These are phyloP conservation scores for Acleris sparsana DNA, from an alignment of 2,888 invertebrate species.

Conservation along the genomic window DNA sequence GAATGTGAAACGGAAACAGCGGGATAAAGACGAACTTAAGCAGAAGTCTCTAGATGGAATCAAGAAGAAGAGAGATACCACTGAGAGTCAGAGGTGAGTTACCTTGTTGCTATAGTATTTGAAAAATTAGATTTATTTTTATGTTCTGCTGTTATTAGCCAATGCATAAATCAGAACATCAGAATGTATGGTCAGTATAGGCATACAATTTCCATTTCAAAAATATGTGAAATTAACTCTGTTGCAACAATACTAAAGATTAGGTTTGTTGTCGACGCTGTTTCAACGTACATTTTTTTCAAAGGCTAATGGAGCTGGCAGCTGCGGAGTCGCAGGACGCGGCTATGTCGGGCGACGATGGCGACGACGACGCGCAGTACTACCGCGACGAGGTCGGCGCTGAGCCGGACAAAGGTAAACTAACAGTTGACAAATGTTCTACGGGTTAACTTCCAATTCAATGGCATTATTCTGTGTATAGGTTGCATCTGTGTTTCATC, in stretches of 20 bases:
- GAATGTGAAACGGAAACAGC: slow-evolving; percentile 87
- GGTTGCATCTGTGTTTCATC: too few relatives aligned
- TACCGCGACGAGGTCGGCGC: slow-evolving; percentile 94
- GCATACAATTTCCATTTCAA: too few relatives aligned
- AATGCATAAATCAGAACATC: too few relatives aligned
- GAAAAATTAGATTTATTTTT: too few relatives aligned
- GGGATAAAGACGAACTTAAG: slow-evolving; percentile 85
- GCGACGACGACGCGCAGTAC: slow-evolving; percentile 93
- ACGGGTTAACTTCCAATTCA: neutral
- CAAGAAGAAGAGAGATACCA: slow-evolving; percentile 80
- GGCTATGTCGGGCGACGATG: slow-evolving; percentile 79
- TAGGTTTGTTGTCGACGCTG: neutral
- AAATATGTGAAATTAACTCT: too few relatives aligned
- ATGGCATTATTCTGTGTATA: too few relatives aligned
- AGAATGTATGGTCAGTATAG: too few relatives aligned
- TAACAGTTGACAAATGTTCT: neutral
- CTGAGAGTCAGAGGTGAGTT: slow-evolving; percentile 75
- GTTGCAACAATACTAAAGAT: too few relatives aligned
- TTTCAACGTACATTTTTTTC: slow-evolving; percentile 2
- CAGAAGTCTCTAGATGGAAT: slow-evolving; percentile 88
- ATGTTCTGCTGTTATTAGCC: too few relatives aligned
- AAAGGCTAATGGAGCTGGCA: slow-evolving; percentile 77
- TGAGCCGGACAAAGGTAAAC: slow-evolving; percentile 91
- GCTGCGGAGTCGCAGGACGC: slow-evolving; percentile 79
- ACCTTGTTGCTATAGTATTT: too few relatives aligned